Evolutionary conservation across 2,113 vertebrate genomes (phyloP), one percentile per base, ranked within the genome.

Genomic region (Regulus satrapa): DNA sequence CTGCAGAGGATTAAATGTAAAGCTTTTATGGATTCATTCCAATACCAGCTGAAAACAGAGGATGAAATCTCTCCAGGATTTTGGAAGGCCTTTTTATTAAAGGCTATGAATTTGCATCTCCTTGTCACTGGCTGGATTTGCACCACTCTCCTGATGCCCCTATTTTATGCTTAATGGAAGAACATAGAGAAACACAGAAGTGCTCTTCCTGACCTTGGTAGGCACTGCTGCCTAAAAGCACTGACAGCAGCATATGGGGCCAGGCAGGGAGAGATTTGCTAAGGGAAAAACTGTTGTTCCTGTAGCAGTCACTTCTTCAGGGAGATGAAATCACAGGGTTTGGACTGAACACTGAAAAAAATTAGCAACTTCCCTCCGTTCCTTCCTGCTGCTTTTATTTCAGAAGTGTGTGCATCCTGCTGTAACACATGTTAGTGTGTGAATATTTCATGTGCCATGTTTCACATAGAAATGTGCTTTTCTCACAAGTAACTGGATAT

Each of bases 331-430:
- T 88, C 76, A 89, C 41, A 72, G 52, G 19, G 56, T 92, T 67
- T 90, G 84, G 38, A n/a, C 59, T 73, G 73, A 88, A 69, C 74
- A 59, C 74, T 76, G 74, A 88, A 76, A 95, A 84, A 92, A 94
- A 73, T 61, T 58, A 87, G 63, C 59, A 48, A 59, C 55, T 95
- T 96, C 88, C 94, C 34, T 67, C 46, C 59, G 67, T 95, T 95
- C 89, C 94, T 96, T 97, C 95, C 93, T 95, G 93, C 79, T 88
- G 72, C 76, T 91, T 94, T 87, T 80, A 80, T 94, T 93, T 77
- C 74, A 26, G 45, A 79, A 48, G 66, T 63, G 55, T 36, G 43
- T 69, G 78, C 88, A 85, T 96, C 92, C 89, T 94, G 89, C 81
- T 89, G 1, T 46, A 82, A 40, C 16, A 26, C 21, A 46, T 63